Conservation (phyloP, 2,797 vertebrate genomes). For the Hemitrygon akajei region DNA sequence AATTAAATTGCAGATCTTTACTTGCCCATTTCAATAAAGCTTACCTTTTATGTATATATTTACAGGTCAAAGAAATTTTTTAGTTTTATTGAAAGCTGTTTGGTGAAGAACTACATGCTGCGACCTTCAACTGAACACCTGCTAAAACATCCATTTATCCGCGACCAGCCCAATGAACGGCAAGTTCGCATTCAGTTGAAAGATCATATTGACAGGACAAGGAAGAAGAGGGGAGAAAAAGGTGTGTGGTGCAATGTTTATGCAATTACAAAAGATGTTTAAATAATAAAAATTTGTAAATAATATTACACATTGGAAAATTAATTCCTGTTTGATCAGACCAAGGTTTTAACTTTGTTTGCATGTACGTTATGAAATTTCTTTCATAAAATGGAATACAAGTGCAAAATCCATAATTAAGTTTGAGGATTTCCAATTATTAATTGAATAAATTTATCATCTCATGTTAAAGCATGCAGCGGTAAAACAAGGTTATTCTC, state of each 20-base stretch:
- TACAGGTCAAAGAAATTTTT: slow-evolving; percentile 97
- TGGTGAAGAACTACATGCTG: slow-evolving; percentile 97
- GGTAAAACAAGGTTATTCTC: background rate
- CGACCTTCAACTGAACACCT: slow-evolving; percentile 92
- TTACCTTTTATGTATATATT: background rate
- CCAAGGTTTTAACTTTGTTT: background rate
- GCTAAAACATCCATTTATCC: slow-evolving; percentile 92
- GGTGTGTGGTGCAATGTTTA: slow-evolving; percentile 55
- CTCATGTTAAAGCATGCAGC: background rate
- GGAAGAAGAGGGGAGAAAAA: slow-evolving; percentile 97
- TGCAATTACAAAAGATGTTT: background rate
- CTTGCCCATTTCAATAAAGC: background rate
- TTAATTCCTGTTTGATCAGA: background rate
- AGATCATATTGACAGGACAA: slow-evolving; percentile 96
- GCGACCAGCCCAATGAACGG: slow-evolving; percentile 95
- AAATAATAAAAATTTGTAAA: too few relatives aligned
- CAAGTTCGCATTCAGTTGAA: slow-evolving; percentile 98
- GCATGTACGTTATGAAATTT: background rate
- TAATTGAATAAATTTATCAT: background rate
- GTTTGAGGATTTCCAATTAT: background rate
- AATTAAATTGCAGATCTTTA: background rate
- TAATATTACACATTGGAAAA: background rate
- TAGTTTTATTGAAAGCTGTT: slow-evolving; percentile 94
- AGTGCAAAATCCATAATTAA: too few relatives aligned
- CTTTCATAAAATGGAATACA: background rate